Evolutionary conservation across 2,797 vertebrate genomes (phyloP).

Genomic region (Paramormyrops hopkinsi): DNA sequence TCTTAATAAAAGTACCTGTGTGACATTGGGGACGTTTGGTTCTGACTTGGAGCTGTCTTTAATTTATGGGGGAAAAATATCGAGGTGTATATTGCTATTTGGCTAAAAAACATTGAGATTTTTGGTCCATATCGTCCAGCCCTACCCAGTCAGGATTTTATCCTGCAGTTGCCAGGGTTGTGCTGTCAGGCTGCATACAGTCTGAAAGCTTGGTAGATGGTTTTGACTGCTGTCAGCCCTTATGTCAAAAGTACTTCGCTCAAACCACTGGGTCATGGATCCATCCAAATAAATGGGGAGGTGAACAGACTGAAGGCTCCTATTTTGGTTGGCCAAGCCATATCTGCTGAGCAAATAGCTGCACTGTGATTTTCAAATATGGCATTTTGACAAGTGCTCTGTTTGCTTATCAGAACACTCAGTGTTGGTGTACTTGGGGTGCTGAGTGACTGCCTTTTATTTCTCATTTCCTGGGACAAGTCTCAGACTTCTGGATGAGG

Average conservation of each 20-base stretch:
- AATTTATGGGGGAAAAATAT: not conserved
- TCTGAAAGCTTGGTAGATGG: not conserved
- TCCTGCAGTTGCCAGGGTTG: not conserved
- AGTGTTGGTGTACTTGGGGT: not conserved
- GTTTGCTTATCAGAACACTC: not conserved
- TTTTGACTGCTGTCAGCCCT: not conserved
- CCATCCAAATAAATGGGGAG: not conserved
- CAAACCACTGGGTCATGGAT: not conserved
- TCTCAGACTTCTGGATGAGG: not conserved
- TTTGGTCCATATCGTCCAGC: not conserved
- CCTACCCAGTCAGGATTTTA: not conserved
- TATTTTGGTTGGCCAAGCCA: not conserved
- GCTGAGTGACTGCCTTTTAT: not conserved
- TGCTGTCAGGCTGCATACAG: not conserved
- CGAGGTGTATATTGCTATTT: not conserved
- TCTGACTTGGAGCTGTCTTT: not conserved
- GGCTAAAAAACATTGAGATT: not conserved
- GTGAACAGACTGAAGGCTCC: not conserved
- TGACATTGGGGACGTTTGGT: not conserved
- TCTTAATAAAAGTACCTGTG: not conserved
- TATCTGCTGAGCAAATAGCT: not conserved
- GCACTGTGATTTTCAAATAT: not conserved
- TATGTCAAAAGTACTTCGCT: not conserved
- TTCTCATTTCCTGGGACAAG: not conserved
- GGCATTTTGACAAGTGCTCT: not conserved